These are phyloP conservation scores for Python bivittatus DNA, from an alignment of 2,113 vertebrate species.

Conservation along the genomic window DNA sequence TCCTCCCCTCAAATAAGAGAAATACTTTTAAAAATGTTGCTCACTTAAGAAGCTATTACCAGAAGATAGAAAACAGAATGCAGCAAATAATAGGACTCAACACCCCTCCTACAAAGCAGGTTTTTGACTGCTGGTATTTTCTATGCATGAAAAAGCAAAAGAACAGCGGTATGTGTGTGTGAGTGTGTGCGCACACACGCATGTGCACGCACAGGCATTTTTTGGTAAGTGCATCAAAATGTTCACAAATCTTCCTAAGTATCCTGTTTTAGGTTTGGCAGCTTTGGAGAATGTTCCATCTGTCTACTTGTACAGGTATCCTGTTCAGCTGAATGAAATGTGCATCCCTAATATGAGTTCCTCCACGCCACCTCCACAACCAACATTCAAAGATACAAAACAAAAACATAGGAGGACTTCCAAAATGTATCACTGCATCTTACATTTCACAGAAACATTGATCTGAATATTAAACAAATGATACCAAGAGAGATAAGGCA, in stretches of 20 bases:
- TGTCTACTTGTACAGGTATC: neutral
- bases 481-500: slow-evolving; percentile 56
- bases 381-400: slow-evolving; percentile 30
- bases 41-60: neutral
- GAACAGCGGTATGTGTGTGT: too few species aligned
- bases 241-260: neutral
- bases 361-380: neutral
- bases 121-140: neutral
- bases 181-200: too few species aligned
- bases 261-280: neutral
- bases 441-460: slow-evolving; percentile 53
- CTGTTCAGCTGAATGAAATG: neutral
- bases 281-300: neutral
- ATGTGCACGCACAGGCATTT: too few species aligned
- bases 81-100: neutral
- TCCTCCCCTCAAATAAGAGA: neutral
- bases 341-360: neutral
- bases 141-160: neutral
- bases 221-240: too few species aligned
- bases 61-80: neutral
- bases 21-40: neutral
- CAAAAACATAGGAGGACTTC: slow-evolving; percentile 23
- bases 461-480: slow-evolving; percentile 67
- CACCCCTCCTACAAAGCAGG: neutral
- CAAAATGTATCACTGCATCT: slow-evolving; percentile 52